Percentiles rank a stretch among this genome's conserved stretches.
Conservation (phyloP, 23 tunicate species). For the Trididemnum miniatum region DNA sequence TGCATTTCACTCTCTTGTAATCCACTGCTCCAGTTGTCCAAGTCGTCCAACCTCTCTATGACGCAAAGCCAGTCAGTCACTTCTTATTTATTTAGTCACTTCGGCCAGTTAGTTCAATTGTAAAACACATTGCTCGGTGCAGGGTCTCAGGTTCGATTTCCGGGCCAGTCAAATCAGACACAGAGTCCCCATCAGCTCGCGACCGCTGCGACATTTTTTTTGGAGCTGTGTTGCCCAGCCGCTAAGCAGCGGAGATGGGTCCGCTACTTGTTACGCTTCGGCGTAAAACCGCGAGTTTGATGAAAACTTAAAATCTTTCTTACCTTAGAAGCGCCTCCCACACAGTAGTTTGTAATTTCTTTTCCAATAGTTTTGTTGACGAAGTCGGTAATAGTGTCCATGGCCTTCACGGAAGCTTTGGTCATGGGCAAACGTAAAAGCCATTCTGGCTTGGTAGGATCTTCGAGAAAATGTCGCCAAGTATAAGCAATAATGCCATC, state of each 20-base stretch:
- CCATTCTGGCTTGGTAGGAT: slow-evolving; percentile 87
- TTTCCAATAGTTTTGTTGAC: slow-evolving; percentile 73
- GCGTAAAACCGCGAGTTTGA: too few species aligned
- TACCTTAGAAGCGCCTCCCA: slow-evolving; percentile 93
- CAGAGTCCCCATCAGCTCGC: too few species aligned
- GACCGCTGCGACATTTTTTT: too few species aligned
- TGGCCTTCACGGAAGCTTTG: slow-evolving; percentile 88
- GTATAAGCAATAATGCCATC: slow-evolving; percentile 97
- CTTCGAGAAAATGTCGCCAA: slow-evolving; percentile 87
- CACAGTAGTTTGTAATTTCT: slow-evolving; percentile 59
- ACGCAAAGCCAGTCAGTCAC: too few species aligned
- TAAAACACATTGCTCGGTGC: too few species aligned
- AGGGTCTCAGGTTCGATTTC: too few species aligned
- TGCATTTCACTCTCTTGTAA: slow-evolving; percentile 78
- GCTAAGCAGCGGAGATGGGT: too few species aligned
- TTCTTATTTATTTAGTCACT: too few species aligned
- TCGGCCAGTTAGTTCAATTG: too few species aligned
- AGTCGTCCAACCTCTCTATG: slow-evolving; percentile 96
- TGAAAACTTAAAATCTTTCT: background rate
- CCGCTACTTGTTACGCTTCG: too few species aligned
- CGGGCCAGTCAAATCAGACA: too few species aligned
- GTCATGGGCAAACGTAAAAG: slow-evolving; percentile 93
- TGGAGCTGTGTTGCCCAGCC: too few species aligned
- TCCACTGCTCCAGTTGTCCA: slow-evolving; percentile 96
- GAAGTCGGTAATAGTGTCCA: slow-evolving; percentile 86